Evolutionary conservation across 1,140 invertebrate species (phyloP).

Genomic region (Temnothorax longispinosus): DNA sequence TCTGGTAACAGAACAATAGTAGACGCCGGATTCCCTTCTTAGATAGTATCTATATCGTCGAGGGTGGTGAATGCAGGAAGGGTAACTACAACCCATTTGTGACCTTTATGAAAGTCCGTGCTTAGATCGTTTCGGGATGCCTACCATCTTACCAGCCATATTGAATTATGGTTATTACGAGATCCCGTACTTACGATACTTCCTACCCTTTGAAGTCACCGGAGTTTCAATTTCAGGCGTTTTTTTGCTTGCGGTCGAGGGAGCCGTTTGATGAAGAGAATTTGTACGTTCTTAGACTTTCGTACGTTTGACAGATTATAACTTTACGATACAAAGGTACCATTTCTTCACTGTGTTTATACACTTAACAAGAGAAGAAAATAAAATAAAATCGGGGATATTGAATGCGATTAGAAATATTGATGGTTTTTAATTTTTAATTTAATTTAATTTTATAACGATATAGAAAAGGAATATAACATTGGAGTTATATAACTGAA

Average conservation of each 20-base stretch:
- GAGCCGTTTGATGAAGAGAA: conserved; percentile 43
- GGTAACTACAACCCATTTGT: conserved; percentile 70
- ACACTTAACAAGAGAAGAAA: background rate
- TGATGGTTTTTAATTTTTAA: conserved; percentile 1
- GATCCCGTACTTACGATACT: conserved; percentile 75
- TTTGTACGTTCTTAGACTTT: conserved; percentile 3
- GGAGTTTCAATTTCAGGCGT: conserved; percentile 59
- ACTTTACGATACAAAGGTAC: background rate
- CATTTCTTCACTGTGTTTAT: background rate
- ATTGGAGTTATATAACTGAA: conserved; percentile 1
- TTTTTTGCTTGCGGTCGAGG: conserved; percentile 55
- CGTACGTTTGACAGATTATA: conserved; percentile 7
- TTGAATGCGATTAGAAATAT: background rate
- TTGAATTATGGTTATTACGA: conserved; percentile 82
- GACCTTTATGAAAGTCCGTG: conserved; percentile 61
- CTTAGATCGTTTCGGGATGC: conserved; percentile 65
- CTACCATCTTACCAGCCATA: conserved; percentile 80
- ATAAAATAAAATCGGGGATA: background rate
- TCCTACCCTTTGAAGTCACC: conserved; percentile 73
- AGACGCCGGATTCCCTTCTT: conserved; percentile 70
- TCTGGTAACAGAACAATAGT: conserved; percentile 67
- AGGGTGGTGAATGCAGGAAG: conserved; percentile 62
- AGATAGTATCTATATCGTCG: conserved; percentile 73
- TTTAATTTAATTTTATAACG: conserved; percentile 4
- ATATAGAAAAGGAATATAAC: background rate